Percentiles rank a stretch among this genome's conserved stretches.
These are phyloP conservation scores for Delphinus delphis DNA, from an alignment of 2,113 vertebrate genomes.

Conservation along the genomic window DNA sequence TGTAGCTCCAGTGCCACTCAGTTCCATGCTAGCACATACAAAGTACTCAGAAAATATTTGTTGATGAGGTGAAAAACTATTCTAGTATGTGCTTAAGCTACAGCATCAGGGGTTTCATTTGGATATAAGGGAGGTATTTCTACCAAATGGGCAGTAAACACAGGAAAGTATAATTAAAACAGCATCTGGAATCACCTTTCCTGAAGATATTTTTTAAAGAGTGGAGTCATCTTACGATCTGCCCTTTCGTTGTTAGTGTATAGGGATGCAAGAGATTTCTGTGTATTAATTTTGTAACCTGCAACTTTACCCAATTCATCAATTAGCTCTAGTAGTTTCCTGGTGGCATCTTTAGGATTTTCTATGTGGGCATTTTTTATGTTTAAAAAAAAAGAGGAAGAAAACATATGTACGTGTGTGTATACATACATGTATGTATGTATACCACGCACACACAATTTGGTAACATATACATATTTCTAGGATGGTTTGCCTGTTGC, in stretches of 20 bases:
- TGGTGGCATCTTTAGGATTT: too few relatives aligned
- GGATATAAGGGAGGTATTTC: neutral
- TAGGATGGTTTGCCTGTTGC: neutral
- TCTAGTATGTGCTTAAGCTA: neutral
- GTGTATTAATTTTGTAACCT: too few relatives aligned
- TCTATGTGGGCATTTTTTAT: neutral
- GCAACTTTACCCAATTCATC: too few relatives aligned
- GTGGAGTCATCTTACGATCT: neutral
- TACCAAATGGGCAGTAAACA: neutral
- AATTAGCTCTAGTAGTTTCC: too few relatives aligned
- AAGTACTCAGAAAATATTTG: neutral
- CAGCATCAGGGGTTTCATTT: neutral
- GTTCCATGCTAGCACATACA: neutral
- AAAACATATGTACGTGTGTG: accelerated
- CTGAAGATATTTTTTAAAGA: conserved; percentile 12
- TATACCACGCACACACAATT: neutral
- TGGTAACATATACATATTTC: neutral
- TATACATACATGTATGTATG: neutral
- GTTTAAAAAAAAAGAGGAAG: neutral
- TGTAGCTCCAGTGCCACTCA: neutral
- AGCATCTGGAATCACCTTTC: neutral
- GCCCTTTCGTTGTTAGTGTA: too few relatives aligned
- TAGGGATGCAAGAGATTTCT: too few relatives aligned
- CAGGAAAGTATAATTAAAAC: neutral
- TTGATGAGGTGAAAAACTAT: neutral